Evolutionary conservation across 2,888 invertebrate species (phyloP).

Genomic region (Papilio gigon): DNA sequence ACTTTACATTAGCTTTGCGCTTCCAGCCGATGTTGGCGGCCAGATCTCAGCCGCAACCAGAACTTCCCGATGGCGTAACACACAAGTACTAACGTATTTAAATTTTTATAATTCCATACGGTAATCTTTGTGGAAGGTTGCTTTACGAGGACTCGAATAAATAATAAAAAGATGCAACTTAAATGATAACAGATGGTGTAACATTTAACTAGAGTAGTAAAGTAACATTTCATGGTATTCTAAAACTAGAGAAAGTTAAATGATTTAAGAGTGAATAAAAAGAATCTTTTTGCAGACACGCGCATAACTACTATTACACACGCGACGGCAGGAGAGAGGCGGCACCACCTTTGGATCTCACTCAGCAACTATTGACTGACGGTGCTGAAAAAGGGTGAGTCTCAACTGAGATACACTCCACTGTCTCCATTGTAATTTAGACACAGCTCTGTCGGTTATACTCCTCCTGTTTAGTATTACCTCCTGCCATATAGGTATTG

Average conservation of each 20-base stretch:
- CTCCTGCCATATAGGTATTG: no score
- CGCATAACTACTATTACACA: conserved; percentile 91
- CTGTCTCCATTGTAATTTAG: no score
- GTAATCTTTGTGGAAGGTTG: no score
- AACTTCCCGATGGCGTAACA: conserved; percentile 90
- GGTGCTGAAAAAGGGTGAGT: conserved; percentile 72
- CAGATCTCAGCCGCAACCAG: conserved; percentile 91
- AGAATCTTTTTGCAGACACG: conserved; percentile 75
- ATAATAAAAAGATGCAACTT: no score
- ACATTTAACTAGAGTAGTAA: no score
- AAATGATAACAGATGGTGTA: no score
- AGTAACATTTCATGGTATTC: neutral
- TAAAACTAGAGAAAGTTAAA: neutral
- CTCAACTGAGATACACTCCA: neutral
- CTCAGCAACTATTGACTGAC: conserved; percentile 65
- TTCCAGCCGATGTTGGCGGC: conserved; percentile 85
- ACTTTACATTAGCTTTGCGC: conserved; percentile 84
- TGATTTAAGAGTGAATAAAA: neutral
- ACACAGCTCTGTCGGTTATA: no score
- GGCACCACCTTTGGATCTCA: conserved; percentile 84
- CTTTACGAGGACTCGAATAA: no score
- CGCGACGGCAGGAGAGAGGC: conserved; percentile 93
- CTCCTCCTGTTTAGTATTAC: no score
- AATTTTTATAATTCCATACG: no score
- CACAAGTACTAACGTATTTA: conserved; percentile 77